A percentile compares a stretch with the other conserved stretches of the same genome.
These are phyloP conservation scores for Tachina lurida DNA, from an alignment of 2,888 invertebrate genomes.

Conservation along the genomic window DNA sequence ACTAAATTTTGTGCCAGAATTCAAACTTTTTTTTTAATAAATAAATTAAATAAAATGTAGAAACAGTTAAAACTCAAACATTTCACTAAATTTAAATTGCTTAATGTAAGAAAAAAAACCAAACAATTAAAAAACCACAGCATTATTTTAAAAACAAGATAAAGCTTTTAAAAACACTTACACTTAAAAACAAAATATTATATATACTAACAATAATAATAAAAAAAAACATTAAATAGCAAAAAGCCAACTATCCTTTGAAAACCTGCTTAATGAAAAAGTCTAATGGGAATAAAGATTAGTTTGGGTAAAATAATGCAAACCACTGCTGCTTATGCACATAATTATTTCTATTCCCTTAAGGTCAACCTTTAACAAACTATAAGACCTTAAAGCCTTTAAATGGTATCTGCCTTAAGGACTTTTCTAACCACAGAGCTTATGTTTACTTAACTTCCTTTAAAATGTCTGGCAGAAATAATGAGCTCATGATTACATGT, in stretches of 20 bases:
- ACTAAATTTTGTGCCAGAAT: neutral
- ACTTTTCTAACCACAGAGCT: neutral
- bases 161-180: conserved; percentile 36
- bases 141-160: conserved; percentile 28
- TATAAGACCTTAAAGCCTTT: conserved; percentile 10
- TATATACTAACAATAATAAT: conserved; percentile 4
- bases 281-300: neutral
- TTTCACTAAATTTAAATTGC: neutral
- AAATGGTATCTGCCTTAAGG: neutral
- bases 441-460: conserved; percentile 44
- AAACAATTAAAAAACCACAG: neutral
- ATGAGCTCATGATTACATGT: conserved; percentile 25
- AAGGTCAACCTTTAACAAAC: neutral
- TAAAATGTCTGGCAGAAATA: conserved; percentile 25
- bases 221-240: neutral
- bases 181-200: neutral
- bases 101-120: neutral
- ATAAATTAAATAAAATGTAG: too few relatives aligned
- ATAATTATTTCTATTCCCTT: neutral
- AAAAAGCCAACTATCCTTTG: conserved; percentile 28
- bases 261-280: neutral
- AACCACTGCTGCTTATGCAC: neutral
- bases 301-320: neutral
- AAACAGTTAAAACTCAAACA: neutral
- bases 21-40: neutral